Evolutionary conservation across 92 coral and sea anemone genomes (phyloP), one percentile per base, ranked within the genome.

Genomic region (Epizoanthus fatuus): DNA sequence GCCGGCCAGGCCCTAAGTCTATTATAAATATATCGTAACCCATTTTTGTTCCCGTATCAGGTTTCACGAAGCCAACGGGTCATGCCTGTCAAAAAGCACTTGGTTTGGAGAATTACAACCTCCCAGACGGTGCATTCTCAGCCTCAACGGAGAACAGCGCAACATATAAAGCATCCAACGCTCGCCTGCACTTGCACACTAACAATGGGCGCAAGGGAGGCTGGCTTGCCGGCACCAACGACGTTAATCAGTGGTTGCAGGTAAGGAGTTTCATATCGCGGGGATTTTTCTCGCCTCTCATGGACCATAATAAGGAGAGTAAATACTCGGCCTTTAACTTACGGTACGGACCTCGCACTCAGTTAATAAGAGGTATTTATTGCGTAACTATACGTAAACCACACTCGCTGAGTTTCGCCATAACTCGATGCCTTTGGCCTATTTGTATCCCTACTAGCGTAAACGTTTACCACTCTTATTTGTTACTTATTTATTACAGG

Each of bases 101-200:
- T 35, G 78, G 78, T 0, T 22, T 72, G 19, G 78, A 72, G 32
- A 25, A 52, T 51, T 16, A 59, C 8, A 32, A 25, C n/a, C 78
- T 72, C 14, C 78, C 78, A 6, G 78, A 72, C 54, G 40, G 42
- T 1, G 78, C 78, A 0, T 72, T 72, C 32, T 72, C 78, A 3
- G 78, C 78, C 1, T 72, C 78, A 7, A 5, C 60, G n/a, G 39
- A 53, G 25, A 2, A 17, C 42, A 72, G 32, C 20, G 37, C 38
- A 22, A 3, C 52, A 3, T 72, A 72, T 20, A n/a, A 49, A 10
- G 62, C 78, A 1, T 17, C 62, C 14, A 72, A 72, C 9, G 78
- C 78, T 13, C 78, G 78, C 17, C 78, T 72, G 52, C 78, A 72
- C 42, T 51, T 72, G 40, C 78, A 72, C 16, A 17, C 25, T 14